phyloP scores from a whole-genome alignment of 2,797 vertebrate species.

The Cossypha polioptera region DNA sequence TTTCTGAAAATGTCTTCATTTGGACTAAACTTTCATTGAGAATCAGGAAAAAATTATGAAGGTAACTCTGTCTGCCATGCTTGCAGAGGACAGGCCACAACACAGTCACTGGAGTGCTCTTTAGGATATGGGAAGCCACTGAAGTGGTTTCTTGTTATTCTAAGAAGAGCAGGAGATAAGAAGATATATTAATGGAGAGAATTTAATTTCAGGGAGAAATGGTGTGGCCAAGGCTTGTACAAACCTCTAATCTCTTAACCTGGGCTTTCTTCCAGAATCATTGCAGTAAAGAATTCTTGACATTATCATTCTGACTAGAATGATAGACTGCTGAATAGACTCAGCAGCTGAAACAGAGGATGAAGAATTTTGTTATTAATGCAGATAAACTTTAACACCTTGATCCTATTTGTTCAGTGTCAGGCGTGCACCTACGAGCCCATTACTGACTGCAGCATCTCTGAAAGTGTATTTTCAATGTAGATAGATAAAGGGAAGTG shows the following conservation, averaged over 20 bases:
- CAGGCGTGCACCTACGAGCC: rapidly evolving
- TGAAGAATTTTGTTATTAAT: background rate
- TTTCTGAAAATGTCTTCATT: background rate
- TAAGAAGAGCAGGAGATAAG: background rate
- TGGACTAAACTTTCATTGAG: background rate
- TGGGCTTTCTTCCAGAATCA: background rate
- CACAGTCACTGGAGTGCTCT: background rate
- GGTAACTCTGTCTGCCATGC: background rate
- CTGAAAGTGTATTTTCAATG: background rate
- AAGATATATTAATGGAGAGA: background rate
- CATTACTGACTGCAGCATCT: background rate
- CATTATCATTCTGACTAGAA: background rate
- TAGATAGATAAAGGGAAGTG: background rate
- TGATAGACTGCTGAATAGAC: background rate
- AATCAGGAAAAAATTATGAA: background rate
- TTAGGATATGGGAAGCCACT: background rate
- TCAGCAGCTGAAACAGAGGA: background rate
- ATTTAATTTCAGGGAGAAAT: background rate
- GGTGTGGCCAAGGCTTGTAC: background rate
- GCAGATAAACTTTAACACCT: background rate
- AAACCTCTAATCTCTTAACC: background rate
- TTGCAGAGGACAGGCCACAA: background rate
- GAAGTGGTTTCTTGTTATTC: background rate
- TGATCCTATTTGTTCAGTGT: background rate
- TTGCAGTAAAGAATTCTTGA: background rate